phyloP scores from a whole-genome alignment of 2,888 invertebrate species.

The Nomada ruficornis region DNA sequence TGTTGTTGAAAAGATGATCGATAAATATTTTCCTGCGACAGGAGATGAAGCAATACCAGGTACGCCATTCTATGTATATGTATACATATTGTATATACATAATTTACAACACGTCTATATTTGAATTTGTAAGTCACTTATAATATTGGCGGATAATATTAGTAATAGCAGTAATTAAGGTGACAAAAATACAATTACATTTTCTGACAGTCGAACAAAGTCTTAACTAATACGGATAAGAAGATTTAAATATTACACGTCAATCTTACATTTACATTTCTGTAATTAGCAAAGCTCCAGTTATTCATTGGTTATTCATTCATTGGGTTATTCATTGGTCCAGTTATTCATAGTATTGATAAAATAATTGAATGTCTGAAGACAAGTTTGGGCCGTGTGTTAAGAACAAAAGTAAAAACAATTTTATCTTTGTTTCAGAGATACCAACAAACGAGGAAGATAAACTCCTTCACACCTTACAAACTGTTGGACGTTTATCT shows the following conservation, averaged over 20 bases:
- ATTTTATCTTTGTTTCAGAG: conserved; percentile 67
- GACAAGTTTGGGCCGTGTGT: too few relatives aligned
- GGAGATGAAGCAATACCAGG: conserved; percentile 56
- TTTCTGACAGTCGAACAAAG: too few relatives aligned
- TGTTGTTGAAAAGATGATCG: conserved; percentile 89
- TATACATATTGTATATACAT: neutral
- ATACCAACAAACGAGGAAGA: conserved; percentile 86
- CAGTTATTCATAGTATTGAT: neutral
- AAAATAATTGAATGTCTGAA: neutral
- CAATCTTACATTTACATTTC: neutral
- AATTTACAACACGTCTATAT: neutral
- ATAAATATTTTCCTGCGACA: conserved; percentile 89
- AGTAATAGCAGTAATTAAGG: neutral
- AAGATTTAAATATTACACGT: neutral
- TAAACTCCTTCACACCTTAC: conserved; percentile 89
- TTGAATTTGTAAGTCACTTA: neutral
- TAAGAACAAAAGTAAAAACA: too few relatives aligned
- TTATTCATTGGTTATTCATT: too few relatives aligned
- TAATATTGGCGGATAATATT: neutral
- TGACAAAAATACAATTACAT: too few relatives aligned
- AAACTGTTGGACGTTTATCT: conserved; percentile 90
- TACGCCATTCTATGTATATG: too few relatives aligned
- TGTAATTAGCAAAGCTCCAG: neutral
- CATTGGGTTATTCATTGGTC: too few relatives aligned
- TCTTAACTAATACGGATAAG: neutral